Base-by-base conservation (phyloP, 64 coral and sea anemone species). In the Exaiptasia diaphana region DNA sequence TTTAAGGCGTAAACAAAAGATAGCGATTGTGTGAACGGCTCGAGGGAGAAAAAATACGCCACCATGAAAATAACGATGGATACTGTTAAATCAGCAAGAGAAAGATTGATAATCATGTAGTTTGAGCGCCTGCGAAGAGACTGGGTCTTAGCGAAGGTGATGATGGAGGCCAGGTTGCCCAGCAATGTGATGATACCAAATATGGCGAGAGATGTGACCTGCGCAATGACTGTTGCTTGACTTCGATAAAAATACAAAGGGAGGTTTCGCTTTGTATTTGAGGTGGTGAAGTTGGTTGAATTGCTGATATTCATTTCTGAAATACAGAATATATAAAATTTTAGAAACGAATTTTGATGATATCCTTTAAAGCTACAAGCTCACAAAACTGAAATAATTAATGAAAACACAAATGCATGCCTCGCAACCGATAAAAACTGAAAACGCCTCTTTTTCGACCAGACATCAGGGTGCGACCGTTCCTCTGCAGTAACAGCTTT, bases 71-170 rank as follows among this genome's bases (percentile, higher is more conserved):
- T 20, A 65, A 42, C 42, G 35, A 49, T 35, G 35, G 58, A 57
- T 50, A 81, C 62, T 9, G 67, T 9, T 10, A 81, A 61, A 35
- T 81, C 78, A 34, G 78, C 60, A 1, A 67, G 29, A 37, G 61
- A 41, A 3, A 81, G 42, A 18, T 81, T 81, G 11, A 81, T 52
- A 15, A 81, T 48, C 59, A 81, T 17, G 6, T 64, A 30, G 56
- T 59, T 42, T 26, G 42, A 64, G 32, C 42, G 55, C n/a, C 40
- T 49, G 25, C 41, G 39, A 20, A 81, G 43, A 9, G 60, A 65
- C 59, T 17, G 15, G 28, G 77, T 67, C 36, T 50, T 81, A 40
- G 50, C 5, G 18, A 81, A 81, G 41, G 56, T 81, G 1, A 35
- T 33, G 28, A 64, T 64, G 2, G 59, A 64, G 59, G 59, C 59